These are phyloP conservation scores for Sylvia atricapilla DNA, from an alignment of 2,113 vertebrate species.

Conservation along the genomic window DNA sequence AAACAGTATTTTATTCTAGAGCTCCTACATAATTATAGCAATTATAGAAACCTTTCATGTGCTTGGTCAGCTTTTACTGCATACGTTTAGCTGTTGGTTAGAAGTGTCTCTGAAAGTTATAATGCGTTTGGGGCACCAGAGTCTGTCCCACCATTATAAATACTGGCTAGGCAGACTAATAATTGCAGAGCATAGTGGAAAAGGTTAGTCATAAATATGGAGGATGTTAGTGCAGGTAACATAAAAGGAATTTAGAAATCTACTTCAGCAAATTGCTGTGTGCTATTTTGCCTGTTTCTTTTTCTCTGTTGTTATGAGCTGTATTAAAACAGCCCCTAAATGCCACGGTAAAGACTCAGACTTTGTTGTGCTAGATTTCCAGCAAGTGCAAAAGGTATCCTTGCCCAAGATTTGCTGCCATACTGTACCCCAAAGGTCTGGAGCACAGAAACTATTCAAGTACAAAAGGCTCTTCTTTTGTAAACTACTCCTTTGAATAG, in stretches of 20 bases:
- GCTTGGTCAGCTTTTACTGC: conserved; percentile 56
- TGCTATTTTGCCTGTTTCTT: conserved; percentile 10
- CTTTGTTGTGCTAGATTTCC: background rate
- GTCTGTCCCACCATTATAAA: conserved; percentile 21
- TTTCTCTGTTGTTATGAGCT: background rate
- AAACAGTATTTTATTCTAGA: conserved; percentile 43
- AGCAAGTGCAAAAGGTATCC: background rate
- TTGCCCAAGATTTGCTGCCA: background rate
- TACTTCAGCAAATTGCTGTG: conserved; percentile 8
- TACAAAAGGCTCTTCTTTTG: background rate
- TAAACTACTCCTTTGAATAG: background rate
- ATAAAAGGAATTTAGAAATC: conserved; percentile 47
- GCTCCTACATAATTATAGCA: conserved; percentile 50
- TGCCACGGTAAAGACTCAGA: background rate
- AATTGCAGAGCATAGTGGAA: conserved; percentile 15
- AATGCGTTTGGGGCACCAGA: background rate
- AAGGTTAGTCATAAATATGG: conserved; percentile 57
- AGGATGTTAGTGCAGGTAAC: conserved; percentile 22
- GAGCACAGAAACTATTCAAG: background rate
- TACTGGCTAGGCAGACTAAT: conserved; percentile 36
- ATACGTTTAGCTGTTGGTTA: background rate
- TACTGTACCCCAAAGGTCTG: background rate
- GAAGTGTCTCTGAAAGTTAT: conserved; percentile 28
- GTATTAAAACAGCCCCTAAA: background rate
- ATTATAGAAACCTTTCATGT: conserved; percentile 58